A percentile compares a stretch with the other conserved stretches of the same genome.
Evolutionary conservation across 2,113 vertebrate genomes (phyloP).

Genomic region (Paralichthys olivaceus): DNA sequence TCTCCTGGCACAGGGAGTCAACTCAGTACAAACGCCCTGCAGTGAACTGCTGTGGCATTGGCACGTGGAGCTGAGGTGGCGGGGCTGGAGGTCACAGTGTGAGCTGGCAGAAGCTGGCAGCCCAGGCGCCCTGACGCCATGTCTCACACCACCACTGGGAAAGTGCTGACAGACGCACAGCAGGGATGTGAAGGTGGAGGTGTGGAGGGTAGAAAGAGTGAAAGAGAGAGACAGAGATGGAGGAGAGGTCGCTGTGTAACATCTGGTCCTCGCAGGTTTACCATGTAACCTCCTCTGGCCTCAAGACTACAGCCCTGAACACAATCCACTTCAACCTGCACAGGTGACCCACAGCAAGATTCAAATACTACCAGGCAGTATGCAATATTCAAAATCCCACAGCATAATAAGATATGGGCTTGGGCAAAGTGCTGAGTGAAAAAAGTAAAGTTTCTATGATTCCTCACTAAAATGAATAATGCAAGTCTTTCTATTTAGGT

Average conservation of each 20-base stretch:
- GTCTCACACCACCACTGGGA: conserved; percentile 78
- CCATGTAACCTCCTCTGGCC: conserved; percentile 32
- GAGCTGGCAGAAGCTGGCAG: conserved; percentile 75
- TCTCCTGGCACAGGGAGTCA: conserved; percentile 49
- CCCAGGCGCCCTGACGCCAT: conserved; percentile 74
- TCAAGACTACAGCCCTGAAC: conserved; percentile 50
- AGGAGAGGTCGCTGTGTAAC: conserved; percentile 54
- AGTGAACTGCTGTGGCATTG: conserved; percentile 65
- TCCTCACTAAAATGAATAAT: neutral
- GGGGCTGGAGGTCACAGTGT: conserved; percentile 75
- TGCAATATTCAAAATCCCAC: conserved; percentile 57
- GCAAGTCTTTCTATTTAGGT: conserved; percentile 13
- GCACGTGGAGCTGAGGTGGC: conserved; percentile 69
- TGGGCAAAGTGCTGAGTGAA: conserved; percentile 17
- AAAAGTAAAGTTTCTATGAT: conserved; percentile 12
- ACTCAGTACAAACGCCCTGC: conserved; percentile 56
- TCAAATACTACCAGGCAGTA: conserved; percentile 41
- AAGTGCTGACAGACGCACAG: conserved; percentile 74
- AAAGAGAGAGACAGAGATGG: conserved; percentile 8
- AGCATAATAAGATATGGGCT: conserved; percentile 7
- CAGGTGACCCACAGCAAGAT: conserved; percentile 50
- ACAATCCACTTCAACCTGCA: conserved; percentile 40
- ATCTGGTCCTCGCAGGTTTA: conserved; percentile 69
- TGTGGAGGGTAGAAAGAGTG: neutral
- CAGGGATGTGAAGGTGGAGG: conserved; percentile 61